These are phyloP conservation scores for Pterobdella sp. DNA, from an alignment of 2,888 invertebrate species.

Conservation along the genomic window DNA sequence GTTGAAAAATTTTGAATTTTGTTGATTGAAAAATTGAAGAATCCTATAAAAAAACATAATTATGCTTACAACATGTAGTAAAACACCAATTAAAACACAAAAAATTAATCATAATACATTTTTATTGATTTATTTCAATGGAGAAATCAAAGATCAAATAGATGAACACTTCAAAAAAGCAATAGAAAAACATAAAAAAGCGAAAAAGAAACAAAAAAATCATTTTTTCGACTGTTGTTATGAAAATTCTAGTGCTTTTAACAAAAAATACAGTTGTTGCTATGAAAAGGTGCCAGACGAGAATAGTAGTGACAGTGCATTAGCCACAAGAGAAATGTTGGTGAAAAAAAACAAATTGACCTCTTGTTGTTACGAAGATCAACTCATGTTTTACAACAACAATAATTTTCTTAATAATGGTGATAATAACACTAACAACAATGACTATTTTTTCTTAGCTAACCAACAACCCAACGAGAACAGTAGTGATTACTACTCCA, in stretches of 20 bases:
- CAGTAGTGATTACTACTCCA: background rate
- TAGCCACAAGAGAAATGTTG: background rate
- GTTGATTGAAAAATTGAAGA: background rate
- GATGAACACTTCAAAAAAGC: constrained; percentile 27
- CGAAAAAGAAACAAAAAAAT: background rate
- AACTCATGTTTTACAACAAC: constrained; percentile 5
- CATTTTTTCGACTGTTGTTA: background rate
- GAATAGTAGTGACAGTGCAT: background rate
- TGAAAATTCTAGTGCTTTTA: background rate
- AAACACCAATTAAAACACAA: constrained; percentile 26
- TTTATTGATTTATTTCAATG: constrained; percentile 27
- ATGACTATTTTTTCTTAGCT: background rate
- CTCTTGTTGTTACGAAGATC: constrained; percentile 6
- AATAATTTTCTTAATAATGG: too few species aligned
- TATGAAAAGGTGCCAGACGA: background rate
- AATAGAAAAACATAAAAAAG: constrained; percentile 10
- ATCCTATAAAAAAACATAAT: too few species aligned
- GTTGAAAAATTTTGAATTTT: background rate
- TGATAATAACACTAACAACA: too few species aligned
- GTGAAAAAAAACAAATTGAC: background rate
- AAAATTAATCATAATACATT: constrained; percentile 23
- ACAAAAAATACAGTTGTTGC: constrained; percentile 3
- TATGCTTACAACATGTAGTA: background rate
- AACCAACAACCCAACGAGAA: background rate
- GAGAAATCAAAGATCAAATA: constrained; percentile 26